A percentile compares a stretch with the other conserved stretches of the same genome.
phyloP scores from a whole-genome alignment of 2,113 vertebrate species.

The Capricornis sumatraensis region DNA sequence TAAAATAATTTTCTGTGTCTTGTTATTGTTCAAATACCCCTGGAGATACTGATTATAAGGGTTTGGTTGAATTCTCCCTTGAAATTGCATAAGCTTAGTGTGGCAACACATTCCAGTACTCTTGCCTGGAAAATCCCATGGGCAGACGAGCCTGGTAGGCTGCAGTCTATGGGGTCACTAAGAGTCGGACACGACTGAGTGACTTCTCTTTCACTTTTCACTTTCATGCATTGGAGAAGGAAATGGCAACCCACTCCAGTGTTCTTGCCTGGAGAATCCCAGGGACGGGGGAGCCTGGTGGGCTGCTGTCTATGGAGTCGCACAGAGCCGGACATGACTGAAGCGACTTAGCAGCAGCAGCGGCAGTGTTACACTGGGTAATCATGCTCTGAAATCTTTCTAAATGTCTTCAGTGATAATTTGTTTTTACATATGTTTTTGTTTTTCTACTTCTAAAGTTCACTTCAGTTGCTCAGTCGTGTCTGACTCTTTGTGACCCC shows the following conservation, averaged over 20 bases:
- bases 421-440: not conserved
- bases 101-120: too few species aligned
- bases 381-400: not conserved
- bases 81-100: not conserved
- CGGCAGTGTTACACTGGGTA: too few species aligned
- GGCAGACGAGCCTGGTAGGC: too few species aligned
- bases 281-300: fast-evolving
- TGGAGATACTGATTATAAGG: not conserved
- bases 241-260: too few species aligned
- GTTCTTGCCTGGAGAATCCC: too few species aligned
- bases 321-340: too few species aligned
- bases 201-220: too few species aligned
- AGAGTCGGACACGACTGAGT: fast-evolving
- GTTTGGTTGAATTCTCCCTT: not conserved
- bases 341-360: too few species aligned
- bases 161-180: too few species aligned
- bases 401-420: not conserved
- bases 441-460: not conserved
- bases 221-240: too few species aligned
- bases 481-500: fast-evolving
- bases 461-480: too few species aligned
- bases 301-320: fast-evolving
- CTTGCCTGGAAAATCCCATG: too few species aligned
- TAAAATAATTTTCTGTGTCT: not conserved
- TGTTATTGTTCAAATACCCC: not conserved